Percentiles rank a stretch among this genome's conserved stretches.
These are phyloP conservation scores for Zonotrichia leucophrys DNA, from an alignment of 2,113 vertebrate species.

Conservation along the genomic window DNA sequence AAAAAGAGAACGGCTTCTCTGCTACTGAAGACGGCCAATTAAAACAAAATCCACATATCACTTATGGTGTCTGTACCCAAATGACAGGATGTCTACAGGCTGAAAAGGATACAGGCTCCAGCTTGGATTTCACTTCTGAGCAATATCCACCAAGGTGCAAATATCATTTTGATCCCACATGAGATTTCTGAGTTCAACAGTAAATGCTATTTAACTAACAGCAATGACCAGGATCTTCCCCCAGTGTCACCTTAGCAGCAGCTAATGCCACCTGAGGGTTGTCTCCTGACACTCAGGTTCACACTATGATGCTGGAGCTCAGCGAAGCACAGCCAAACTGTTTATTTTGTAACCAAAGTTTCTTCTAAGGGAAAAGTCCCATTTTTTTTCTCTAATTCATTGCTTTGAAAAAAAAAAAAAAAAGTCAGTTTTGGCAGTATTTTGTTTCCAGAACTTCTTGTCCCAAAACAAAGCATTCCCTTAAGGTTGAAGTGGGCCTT, in stretches of 20 bases:
- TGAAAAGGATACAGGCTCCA: not conserved
- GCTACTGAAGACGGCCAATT: not conserved
- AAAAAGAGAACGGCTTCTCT: not conserved
- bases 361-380: not conserved
- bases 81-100: not conserved
- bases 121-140: not conserved
- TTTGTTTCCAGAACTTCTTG: slow-evolving; percentile 38
- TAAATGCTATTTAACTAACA: not conserved
- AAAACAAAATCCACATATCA: not conserved
- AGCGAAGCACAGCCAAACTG: not conserved
- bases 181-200: not conserved
- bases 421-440: not conserved
- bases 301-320: not conserved
- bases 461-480: slow-evolving; percentile 55
- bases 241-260: not conserved
- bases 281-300: not conserved
- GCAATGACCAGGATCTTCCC: not conserved
- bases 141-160: not conserved
- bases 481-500: slow-evolving; percentile 45
- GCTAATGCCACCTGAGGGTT: not conserved
- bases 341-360: not conserved
- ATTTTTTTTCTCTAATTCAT: not conserved
- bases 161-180: not conserved
- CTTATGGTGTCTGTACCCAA: not conserved
- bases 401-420: not conserved